These are phyloP conservation scores for Dione vanillae DNA, from an alignment of 2,888 invertebrate genomes.

Conservation along the genomic window DNA sequence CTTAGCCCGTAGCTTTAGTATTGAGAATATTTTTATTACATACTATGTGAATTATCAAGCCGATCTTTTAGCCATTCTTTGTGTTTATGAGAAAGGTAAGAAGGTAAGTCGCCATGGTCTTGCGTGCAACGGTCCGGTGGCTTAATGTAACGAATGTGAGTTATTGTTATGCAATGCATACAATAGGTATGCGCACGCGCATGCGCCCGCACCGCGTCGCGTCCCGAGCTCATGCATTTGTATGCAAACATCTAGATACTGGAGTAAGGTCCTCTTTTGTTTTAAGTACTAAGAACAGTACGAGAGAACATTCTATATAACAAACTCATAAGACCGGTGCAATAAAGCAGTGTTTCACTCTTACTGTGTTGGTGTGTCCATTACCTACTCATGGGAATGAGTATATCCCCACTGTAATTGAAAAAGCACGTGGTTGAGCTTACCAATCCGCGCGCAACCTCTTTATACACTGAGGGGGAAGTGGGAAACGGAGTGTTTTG, in stretches of 20 bases:
- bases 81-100: not conserved
- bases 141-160: conserved; percentile 33
- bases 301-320: not conserved
- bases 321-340: too few species aligned
- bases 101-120: conserved; percentile 14
- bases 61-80: not conserved
- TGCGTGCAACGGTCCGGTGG: conserved; percentile 23
- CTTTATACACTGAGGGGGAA: too few species aligned
- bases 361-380: too few species aligned
- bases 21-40: not conserved
- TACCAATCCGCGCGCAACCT: too few species aligned
- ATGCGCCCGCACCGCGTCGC: not conserved
- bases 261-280: not conserved
- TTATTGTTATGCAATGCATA: conserved; percentile 35
- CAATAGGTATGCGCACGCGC: conserved; percentile 5
- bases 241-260: not conserved
- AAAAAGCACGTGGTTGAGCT: too few species aligned
- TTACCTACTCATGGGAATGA: too few species aligned
- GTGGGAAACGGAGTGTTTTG: too few species aligned
- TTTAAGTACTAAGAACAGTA: not conserved
- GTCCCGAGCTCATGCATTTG: not conserved
- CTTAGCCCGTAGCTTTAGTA: not conserved
- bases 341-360: too few species aligned
- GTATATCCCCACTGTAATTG: too few species aligned
- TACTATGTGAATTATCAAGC: not conserved